Evolutionary conservation across 2,888 invertebrate species (phyloP), one percentile per base, ranked within the genome.

Genomic region (Drosophila dives): DNA sequence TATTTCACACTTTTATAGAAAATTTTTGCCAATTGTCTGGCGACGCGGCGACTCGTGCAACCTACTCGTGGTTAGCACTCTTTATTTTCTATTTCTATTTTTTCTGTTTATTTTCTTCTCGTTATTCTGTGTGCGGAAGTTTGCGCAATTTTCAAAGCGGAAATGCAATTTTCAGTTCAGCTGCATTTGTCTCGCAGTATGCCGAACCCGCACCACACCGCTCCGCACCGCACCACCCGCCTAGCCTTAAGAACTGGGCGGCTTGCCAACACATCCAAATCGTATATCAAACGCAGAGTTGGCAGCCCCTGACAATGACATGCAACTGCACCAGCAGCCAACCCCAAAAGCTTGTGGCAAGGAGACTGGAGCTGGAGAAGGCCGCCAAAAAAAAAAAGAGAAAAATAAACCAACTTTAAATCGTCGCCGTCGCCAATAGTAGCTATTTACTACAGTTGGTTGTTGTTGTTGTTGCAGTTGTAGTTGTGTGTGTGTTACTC

Each of bases 251-350:
- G 74, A 77, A 73, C 77, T 87, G 86, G 86, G 87, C 85, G 82
- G 78, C 75, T 80, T 86, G 86, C 86, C 86, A 86, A 83, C 86
- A 87, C 83, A 83, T 87, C 81, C 86, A 87, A 85, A 85, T 87
- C 86, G 86, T 86, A 87, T 87, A 87, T 87, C 87, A 87, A 87
- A 84, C 81, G 88, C 86, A 87, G 86, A 80, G 80, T 83, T 87
- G 86, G 86, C 86, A 87, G 83, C 72, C 75, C 72, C 84, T 88
- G 86, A 87, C 86, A 87, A 86, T 84, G 86, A 87, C 86, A 86
- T 83, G 84, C 81, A 80, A 72, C 85, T 77, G 75, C 77, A 68
- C 73, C 76, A 70, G 77, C 23, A 23, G 23, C 77, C 71, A 79
- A 72, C 71, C 75, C 76, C 64, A 74, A 80, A 74, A 72, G 75